Base-by-base conservation (phyloP, 2,113 vertebrate genomes). In the Rhea americana region DNA sequence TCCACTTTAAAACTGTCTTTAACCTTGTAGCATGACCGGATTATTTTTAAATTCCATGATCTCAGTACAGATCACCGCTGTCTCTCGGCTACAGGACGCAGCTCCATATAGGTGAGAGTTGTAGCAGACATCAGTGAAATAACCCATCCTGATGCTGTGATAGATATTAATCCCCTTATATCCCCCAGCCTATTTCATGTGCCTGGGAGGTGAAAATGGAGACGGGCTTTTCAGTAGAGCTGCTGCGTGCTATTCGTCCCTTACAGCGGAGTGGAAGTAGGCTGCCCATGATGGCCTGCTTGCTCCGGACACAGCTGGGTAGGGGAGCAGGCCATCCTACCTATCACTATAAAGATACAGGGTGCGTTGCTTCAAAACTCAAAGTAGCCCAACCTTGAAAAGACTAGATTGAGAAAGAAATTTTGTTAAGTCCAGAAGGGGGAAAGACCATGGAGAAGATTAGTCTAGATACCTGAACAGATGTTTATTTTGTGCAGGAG, bases 401-500 rank as follows among this genome's bases (percentile, higher is more conserved):
- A 47, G 45, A 47, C 17, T 41, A 41, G 62, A 20, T 13, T 55
- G 22, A 82, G 26, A 85, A 67, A 76, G 13, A 87, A 90, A 48
- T n/a, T 39, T 76, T 22, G n/a, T 65, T 83, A 82, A 66, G 48
- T 50, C 30, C 43, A 79, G 51, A 37, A 79, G 11, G 13, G 6
- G 30, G 37, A 78, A 11, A 63, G 45, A 84, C 26, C 75, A 90
- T 81, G 56, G 37, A 55, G 89, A 85, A 87, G 6, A 74, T 90
- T 68, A 51, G 89, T 82, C 24, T 66, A 76, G 53, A n/a, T 66
- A 88, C 10, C 45, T 85, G 82, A 91, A 55, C 65, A 90, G 35
- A 76, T 90, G 82, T 90, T 85, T 95, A 9, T 43, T 91, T 79
- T 95, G 71, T 79, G 74, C 63, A 70, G 39, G 58, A 72, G 85